A percentile compares a stretch with the other conserved stretches of the same genome.
phyloP scores from a whole-genome alignment of 2,113 vertebrate species.

The Syngnathus floridae region DNA sequence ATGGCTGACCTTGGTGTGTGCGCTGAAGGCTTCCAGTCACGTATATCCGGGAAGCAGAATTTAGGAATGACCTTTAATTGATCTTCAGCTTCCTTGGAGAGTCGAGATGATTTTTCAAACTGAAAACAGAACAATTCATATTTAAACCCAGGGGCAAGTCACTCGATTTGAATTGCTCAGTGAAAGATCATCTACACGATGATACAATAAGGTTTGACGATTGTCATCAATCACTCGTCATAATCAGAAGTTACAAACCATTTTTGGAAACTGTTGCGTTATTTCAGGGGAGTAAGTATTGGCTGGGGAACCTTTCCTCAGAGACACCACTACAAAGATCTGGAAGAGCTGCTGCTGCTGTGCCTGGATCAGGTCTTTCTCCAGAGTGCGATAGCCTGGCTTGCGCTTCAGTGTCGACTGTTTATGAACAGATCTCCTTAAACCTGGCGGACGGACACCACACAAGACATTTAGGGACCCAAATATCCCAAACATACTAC shows the following conservation, averaged over 20 bases:
- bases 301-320: conserved; percentile 78
- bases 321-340: conserved; percentile 92
- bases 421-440: conserved; percentile 73
- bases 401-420: conserved; percentile 80
- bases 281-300: conserved; percentile 80
- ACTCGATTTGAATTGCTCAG: no score
- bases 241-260: conserved; percentile 66
- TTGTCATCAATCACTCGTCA: not conserved
- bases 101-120: conserved; percentile 84
- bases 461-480: conserved; percentile 6
- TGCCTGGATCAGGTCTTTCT: conserved; percentile 88
- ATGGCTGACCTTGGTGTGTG: conserved; percentile 78
- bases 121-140: conserved; percentile 47
- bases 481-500: no score
- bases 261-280: conserved; percentile 91
- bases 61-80: conserved; percentile 90
- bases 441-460: conserved; percentile 59
- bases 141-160: conserved; percentile 2
- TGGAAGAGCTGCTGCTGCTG: conserved; percentile 93
- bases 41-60: conserved; percentile 94
- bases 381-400: conserved; percentile 86
- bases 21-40: conserved; percentile 84
- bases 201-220: not conserved
- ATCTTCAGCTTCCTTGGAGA: conserved; percentile 89
- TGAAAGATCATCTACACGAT: not conserved